Conservation (phyloP, 2,797 vertebrate genomes). For the Phataginus tricuspis region DNA sequence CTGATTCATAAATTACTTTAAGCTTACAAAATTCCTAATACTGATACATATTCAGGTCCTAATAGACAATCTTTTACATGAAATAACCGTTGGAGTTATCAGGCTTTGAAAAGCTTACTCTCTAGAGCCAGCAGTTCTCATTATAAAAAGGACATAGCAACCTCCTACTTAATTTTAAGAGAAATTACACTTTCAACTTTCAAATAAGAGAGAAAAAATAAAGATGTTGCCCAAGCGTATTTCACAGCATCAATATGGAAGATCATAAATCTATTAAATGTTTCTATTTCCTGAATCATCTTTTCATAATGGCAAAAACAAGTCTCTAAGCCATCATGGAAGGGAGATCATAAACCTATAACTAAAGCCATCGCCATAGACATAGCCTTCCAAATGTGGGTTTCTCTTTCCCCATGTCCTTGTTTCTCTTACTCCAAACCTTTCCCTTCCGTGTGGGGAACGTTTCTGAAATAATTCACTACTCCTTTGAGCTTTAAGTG, state of each 20-base stretch:
- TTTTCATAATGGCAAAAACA: conserved; percentile 21
- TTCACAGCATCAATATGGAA: neutral
- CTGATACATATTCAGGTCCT: neutral
- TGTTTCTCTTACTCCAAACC: neutral
- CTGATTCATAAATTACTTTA: neutral
- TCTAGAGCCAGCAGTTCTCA: neutral
- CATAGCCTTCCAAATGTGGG: neutral
- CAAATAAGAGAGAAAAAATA: neutral
- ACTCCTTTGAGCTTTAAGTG: no score
- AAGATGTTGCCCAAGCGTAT: neutral
- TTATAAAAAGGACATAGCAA: neutral
- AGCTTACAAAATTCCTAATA: neutral
- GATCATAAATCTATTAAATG: neutral
- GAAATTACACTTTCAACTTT: conserved; percentile 35
- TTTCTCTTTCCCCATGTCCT: neutral
- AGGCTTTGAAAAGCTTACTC: neutral
- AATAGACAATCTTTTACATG: neutral
- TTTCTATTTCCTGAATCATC: conserved; percentile 29
- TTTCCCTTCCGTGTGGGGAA: neutral
- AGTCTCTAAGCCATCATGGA: neutral
- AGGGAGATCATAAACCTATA: neutral
- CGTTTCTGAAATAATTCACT: neutral
- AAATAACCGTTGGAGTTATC: neutral
- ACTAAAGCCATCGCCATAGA: neutral
- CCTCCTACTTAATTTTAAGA: conserved; percentile 19